phyloP scores from a whole-genome alignment of 2,797 vertebrate genomes.

The Stomatorhinus walkeri region DNA sequence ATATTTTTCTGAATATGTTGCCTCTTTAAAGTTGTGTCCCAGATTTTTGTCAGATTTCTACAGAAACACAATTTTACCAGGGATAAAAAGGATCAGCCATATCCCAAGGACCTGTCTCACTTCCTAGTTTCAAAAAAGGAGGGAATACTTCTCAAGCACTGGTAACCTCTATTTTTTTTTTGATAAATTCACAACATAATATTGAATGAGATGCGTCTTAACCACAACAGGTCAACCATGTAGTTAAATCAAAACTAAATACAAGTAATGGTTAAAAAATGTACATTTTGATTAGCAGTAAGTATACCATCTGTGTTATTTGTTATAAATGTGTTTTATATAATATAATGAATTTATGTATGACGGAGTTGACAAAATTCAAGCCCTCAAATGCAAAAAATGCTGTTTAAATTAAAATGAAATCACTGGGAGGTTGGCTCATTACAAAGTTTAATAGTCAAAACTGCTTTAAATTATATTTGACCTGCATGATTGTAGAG shows the following conservation, averaged over 20 bases:
- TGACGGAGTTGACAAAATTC: neutral
- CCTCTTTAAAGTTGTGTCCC: too few species aligned
- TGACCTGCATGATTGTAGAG: too few species aligned
- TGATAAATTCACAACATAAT: neutral
- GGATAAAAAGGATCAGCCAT: neutral
- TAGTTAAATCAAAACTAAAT: neutral
- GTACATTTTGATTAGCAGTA: neutral
- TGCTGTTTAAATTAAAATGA: too few species aligned
- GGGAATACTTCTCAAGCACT: neutral
- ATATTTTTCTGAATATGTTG: too few species aligned
- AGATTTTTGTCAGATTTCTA: too few species aligned
- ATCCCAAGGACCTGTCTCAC: neutral
- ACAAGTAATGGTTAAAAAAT: neutral
- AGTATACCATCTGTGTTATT: neutral
- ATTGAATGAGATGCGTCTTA: neutral
- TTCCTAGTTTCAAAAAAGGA: too few species aligned
- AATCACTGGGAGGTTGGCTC: neutral
- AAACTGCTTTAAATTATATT: neutral
- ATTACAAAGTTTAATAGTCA: neutral
- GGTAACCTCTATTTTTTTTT: neutral
- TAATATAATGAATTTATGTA: neutral
- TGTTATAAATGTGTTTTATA: neutral
- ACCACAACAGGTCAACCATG: neutral
- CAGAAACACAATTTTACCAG: neutral
- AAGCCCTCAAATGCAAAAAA: neutral